Evolutionary conservation across 1,140 invertebrate species (phyloP), one percentile per base, ranked within the genome.

Genomic region (Drosophila willistoni): DNA sequence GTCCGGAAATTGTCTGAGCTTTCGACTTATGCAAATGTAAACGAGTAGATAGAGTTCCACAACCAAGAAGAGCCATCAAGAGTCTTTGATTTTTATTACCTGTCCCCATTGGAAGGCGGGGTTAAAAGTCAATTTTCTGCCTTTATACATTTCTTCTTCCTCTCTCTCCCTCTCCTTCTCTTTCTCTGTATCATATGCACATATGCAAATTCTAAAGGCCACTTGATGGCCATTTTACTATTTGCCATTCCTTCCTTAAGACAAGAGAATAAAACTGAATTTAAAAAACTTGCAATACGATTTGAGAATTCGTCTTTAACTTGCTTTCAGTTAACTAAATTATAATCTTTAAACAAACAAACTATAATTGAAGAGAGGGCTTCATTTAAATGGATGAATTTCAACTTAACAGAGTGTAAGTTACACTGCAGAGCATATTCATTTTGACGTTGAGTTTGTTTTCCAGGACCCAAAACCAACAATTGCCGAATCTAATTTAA

Each of bases 1-100:
- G 44, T 51, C 44, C 44, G 44, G 44, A 51, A 51, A 51, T 22
- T 51, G 44, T 51, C 10, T 51, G 17, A 51, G 44, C 44, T 51
- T 42, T 19, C 59, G 64, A 70, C 69, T 78, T 78, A 78, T 77
- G 73, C 67, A 72, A 81, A 81, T 80, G 47, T 29, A 5, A 14
- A 39, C 36, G 34, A 29, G 36, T 66, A 51, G 17, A 51, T 51
- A 19, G 19, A 51, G 44, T 51, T 51, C 44, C 44, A 51, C 14
- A 19, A 1, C 7, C 14, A 29, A 33, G 33, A 42, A 54, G 60
- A 57, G 42, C 14, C 71, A 67, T 13, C 12, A 39, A 39, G 36
- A 73, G 63, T 60, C 72, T 42, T 47, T 61, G 55, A 44, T 55
- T 66, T 74, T 73, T 73, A 61, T 74, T 74, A 67, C 41, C 71